A percentile compares a stretch with the other conserved stretches of the same genome.
Conservation (phyloP, 2,113 vertebrate species). For the Pardalotus punctatus region DNA sequence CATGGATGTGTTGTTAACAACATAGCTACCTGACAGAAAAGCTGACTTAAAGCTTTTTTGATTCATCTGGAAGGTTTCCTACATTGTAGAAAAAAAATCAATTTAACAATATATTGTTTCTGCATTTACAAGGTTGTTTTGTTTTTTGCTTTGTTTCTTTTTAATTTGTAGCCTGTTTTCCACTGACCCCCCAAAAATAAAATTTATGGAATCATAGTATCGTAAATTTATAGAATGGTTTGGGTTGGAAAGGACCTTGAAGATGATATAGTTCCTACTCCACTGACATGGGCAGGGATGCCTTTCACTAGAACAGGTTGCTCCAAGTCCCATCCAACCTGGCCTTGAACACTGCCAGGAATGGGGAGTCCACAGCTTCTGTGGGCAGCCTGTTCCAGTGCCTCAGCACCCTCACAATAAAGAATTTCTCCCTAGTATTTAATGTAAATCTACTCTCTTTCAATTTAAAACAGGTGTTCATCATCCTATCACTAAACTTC, state of each 20-base stretch:
- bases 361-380: rapidly evolving
- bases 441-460: not conserved
- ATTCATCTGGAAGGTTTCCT: not conserved
- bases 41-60: not conserved
- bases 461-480: not conserved
- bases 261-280: not conserved
- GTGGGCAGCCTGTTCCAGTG: not conserved
- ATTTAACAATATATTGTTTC: not conserved
- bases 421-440: not conserved
- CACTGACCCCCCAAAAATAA: not conserved
- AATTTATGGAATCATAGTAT: not conserved
- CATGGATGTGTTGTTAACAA: not conserved
- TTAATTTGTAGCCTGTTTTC: not conserved
- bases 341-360: not conserved
- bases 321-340: not conserved
- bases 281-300: not conserved
- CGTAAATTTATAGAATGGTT: not conserved
- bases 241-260: not conserved
- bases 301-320: not conserved
- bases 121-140: not conserved
- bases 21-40: not conserved
- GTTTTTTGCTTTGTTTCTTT: not conserved
- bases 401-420: not conserved
- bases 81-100: not conserved
- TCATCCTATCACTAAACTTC: not conserved